phyloP scores from a whole-genome alignment of 1,140 invertebrate species.

The Pomacea maculata region DNA sequence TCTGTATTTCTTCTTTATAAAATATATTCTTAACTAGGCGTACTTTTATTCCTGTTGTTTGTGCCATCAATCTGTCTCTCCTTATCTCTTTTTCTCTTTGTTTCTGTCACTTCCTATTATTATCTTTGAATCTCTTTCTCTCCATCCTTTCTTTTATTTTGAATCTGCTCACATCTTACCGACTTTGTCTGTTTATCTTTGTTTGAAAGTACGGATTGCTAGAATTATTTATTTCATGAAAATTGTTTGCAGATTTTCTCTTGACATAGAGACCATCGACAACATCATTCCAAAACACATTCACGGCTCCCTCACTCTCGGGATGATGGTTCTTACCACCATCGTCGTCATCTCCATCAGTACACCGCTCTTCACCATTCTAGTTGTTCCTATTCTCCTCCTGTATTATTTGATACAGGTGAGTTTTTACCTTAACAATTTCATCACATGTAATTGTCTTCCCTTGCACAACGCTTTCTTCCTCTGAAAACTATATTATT shows the following conservation, averaged over 20 bases:
- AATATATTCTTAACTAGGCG: too few relatives aligned
- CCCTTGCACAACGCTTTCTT: too few relatives aligned
- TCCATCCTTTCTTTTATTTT: too few relatives aligned
- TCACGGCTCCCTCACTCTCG: constrained; percentile 47
- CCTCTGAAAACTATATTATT: too few relatives aligned
- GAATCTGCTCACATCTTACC: too few relatives aligned
- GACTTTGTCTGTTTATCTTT: not conserved
- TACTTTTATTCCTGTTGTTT: too few relatives aligned
- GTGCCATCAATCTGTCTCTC: too few relatives aligned
- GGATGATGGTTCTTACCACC: constrained; percentile 38
- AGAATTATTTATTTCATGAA: constrained; percentile 46
- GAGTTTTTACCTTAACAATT: not conserved
- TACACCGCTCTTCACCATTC: constrained; percentile 47
- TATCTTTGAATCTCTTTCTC: too few relatives aligned
- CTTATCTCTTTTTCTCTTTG: too few relatives aligned
- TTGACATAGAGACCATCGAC: constrained; percentile 71
- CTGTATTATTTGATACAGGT: constrained; percentile 71
- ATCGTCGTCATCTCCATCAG: constrained; percentile 43
- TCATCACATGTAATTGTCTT: too few relatives aligned
- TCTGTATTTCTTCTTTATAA: too few relatives aligned
- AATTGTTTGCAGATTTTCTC: constrained; percentile 71
- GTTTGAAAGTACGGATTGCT: not conserved
- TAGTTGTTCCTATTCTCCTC: constrained; percentile 69
- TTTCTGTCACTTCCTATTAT: too few relatives aligned
- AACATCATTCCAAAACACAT: constrained; percentile 66